Conservation (phyloP, 2,888 invertebrate species). For the Marronus borbonicus region DNA sequence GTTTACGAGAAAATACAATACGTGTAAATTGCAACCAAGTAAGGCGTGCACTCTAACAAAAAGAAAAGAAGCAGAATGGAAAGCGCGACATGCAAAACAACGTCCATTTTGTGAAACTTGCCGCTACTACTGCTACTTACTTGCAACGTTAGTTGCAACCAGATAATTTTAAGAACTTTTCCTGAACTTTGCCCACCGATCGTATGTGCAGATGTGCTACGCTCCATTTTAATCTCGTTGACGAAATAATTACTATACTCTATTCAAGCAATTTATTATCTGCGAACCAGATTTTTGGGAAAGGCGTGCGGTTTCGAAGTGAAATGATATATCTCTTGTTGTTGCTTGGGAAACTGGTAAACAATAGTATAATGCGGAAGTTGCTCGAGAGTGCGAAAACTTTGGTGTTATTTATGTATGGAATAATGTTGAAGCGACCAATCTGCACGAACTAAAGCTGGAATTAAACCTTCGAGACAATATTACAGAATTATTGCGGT, state of each 20-base stretch:
- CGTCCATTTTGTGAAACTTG: too few relatives aligned
- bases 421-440: slow-evolving; percentile 1
- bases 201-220: too few relatives aligned
- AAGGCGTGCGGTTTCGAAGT: slow-evolving; percentile 2
- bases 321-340: slow-evolving; percentile 12
- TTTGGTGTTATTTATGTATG: slow-evolving; percentile 37
- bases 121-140: too few relatives aligned
- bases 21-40: too few relatives aligned
- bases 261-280: neutral
- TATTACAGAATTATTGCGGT: slow-evolving; percentile 18
- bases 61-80: too few relatives aligned
- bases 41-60: too few relatives aligned
- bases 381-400: slow-evolving; percentile 18
- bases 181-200: too few relatives aligned
- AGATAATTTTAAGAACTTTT: too few relatives aligned
- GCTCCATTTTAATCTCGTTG: slow-evolving; percentile 2
- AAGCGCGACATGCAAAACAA: too few relatives aligned
- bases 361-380: slow-evolving; percentile 20
- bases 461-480: slow-evolving; percentile 17
- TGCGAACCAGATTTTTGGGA: slow-evolving; percentile 13
- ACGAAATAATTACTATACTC: slow-evolving; percentile 2
- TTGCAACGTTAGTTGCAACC: too few relatives aligned
- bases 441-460: slow-evolving; percentile 38
- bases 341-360: slow-evolving; percentile 20
- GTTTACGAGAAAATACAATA: too few relatives aligned